Base-by-base conservation (phyloP, 2,888 invertebrate genomes). In the Ormyrus nitidulus region DNA sequence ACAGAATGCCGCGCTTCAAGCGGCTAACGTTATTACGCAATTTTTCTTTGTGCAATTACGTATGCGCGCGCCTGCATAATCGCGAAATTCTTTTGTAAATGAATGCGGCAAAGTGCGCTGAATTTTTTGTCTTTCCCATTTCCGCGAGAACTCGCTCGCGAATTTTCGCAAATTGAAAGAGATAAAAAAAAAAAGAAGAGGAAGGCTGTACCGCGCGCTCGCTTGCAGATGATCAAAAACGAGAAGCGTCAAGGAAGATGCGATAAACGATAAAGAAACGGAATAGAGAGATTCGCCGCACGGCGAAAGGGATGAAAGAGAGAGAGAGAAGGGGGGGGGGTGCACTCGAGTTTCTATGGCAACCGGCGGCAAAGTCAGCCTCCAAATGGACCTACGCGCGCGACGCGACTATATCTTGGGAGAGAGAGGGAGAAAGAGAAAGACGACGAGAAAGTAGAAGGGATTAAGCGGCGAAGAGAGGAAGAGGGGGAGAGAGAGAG, bases 351-450 rank as follows among this genome's bases (percentile, higher is more conserved):
- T 83, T 83, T 80, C 85, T 81, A 85, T 84, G 84, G 83, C 81
- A 81, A 85, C 85, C 82, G 83, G 81, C 81, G 83, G 82, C 81
- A 83, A 83, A 82, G 77, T 84, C 79, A 74, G 80, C 78, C 70
- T 79, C 81, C 83, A 83, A 84, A 84, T 85, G 84, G 83, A 85
- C 84, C 82, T 81, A 59, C 72, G 64, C 66, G 71, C 53, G 61
- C 69, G 58, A 48, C 62, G 46, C 66, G 8, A 68, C 76, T 79
- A 62, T 53, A 64, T 13, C 56, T 69, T 54, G 44, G 56, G 34
- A 71, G 53, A 44, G 13, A 70, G 56, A 70, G 10, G 56, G 19
- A 59, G 48, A 46, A 9, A 8, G 62, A 68, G 62, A 61, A 72
- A 71, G 70, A 71, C 46, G 46, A 10, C n/a, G 66, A 66, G 71